Conservation (phyloP, 2,888 invertebrate species). For the Griposia aprilina region DNA sequence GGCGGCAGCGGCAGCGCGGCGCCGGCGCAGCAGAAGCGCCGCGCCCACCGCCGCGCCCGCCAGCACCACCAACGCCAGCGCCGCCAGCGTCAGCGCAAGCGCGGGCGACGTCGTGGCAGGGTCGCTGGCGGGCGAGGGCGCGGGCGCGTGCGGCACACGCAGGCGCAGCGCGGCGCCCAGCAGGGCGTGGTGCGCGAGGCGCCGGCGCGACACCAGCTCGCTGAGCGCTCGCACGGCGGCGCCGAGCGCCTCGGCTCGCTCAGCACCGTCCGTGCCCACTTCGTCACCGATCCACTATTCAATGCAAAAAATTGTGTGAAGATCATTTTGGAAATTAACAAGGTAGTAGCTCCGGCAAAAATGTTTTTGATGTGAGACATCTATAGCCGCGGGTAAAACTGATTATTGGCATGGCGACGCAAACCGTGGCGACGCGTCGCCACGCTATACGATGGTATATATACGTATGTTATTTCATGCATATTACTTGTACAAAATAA, state of each 20-base stretch:
- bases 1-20: constrained; percentile 85
- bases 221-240: constrained; percentile 83
- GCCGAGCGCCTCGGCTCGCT: constrained; percentile 75
- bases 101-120: constrained; percentile 66
- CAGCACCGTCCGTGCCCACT: constrained; percentile 76
- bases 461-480: too few species aligned
- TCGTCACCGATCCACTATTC: constrained; percentile 86
- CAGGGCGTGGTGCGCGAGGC: constrained; percentile 83
- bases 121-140: constrained; percentile 85
- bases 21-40: constrained; percentile 69
- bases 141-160: constrained; percentile 75
- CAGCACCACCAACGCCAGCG: constrained; percentile 67
- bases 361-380: too few species aligned
- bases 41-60: constrained; percentile 82
- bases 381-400: too few species aligned
- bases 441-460: too few species aligned
- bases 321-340: not conserved
- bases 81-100: constrained; percentile 68
- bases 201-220: constrained; percentile 83
- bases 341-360: not conserved
- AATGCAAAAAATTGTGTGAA: not conserved
- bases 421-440: too few species aligned
- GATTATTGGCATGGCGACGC: too few species aligned
- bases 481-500: too few species aligned
- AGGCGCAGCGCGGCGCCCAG: constrained; percentile 84